These are phyloP conservation scores for Athetis lepigone DNA, from an alignment of 2,888 invertebrate genomes.

Conservation along the genomic window DNA sequence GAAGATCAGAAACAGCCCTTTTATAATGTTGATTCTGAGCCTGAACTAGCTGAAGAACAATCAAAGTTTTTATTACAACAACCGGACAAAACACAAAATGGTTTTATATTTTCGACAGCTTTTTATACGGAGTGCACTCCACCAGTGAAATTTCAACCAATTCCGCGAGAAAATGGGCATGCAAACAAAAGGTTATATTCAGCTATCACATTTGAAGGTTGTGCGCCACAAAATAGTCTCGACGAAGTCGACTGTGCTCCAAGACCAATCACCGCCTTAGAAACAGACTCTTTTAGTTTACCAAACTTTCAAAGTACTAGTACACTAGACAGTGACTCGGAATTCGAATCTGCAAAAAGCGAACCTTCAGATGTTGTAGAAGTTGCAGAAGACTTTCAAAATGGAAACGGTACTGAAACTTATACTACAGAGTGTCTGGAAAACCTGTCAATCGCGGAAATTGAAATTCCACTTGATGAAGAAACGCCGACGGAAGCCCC, in stretches of 20 bases:
- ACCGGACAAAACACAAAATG: constrained; percentile 88
- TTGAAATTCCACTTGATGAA: constrained; percentile 75
- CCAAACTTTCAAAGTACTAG: constrained; percentile 67
- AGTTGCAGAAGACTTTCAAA: constrained; percentile 72
- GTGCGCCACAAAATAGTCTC: constrained; percentile 82
- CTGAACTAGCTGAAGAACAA: constrained; percentile 86
- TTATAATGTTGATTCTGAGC: constrained; percentile 72
- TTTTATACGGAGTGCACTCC: constrained; percentile 81
- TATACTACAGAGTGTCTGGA: constrained; percentile 75
- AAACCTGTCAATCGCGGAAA: constrained; percentile 77
- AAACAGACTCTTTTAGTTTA: constrained; percentile 73
- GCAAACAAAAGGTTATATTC: constrained; percentile 84
- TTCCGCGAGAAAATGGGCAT: constrained; percentile 85
- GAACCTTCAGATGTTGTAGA: constrained; percentile 82
- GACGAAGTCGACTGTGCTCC: constrained; percentile 82
- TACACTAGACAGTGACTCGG: constrained; percentile 85
- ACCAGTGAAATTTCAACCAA: constrained; percentile 84
- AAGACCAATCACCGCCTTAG: constrained; percentile 64
- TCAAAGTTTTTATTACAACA: constrained; percentile 79
- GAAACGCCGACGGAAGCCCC: constrained; percentile 67
- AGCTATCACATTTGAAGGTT: constrained; percentile 87
- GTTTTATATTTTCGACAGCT: constrained; percentile 83
- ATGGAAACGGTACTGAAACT: constrained; percentile 71
- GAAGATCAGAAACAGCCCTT: constrained; percentile 66
- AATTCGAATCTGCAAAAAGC: constrained; percentile 87